Conservation (phyloP, 2,113 vertebrate genomes). For the Crotalus viridis region DNA sequence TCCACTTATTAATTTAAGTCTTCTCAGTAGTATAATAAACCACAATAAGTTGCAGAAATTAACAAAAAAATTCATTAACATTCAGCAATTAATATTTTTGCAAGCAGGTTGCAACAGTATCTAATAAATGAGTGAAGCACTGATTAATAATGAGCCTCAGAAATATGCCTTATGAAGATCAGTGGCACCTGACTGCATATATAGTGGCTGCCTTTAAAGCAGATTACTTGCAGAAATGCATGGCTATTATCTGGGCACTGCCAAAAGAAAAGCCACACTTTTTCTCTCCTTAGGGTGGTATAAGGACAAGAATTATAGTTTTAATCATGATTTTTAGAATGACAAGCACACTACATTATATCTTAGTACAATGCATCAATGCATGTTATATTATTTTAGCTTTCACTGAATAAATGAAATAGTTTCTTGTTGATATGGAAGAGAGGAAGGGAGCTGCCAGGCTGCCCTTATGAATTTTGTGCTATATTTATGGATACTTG, state of each 20-base stretch:
- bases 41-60: background rate
- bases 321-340: background rate
- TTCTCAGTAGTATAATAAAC: background rate
- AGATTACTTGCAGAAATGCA: background rate
- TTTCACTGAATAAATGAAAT: background rate
- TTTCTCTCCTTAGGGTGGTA: background rate
- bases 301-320: background rate
- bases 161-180: background rate
- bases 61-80: background rate
- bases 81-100: background rate
- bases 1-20: background rate
- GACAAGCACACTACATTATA: background rate
- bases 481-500: no score
- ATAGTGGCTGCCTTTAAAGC: background rate
- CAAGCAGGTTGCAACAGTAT: background rate
- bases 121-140: background rate
- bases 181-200: background rate
- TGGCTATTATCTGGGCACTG: background rate
- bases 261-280: background rate
- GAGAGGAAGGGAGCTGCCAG: no score
- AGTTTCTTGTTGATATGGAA: no score
- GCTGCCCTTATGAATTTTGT: no score
- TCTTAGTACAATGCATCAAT: background rate
- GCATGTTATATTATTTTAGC: background rate
- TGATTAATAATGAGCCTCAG: background rate